Evolutionary conservation across 1,140 invertebrate species (phyloP).

Genomic region (Drosophila pruinosa): DNA sequence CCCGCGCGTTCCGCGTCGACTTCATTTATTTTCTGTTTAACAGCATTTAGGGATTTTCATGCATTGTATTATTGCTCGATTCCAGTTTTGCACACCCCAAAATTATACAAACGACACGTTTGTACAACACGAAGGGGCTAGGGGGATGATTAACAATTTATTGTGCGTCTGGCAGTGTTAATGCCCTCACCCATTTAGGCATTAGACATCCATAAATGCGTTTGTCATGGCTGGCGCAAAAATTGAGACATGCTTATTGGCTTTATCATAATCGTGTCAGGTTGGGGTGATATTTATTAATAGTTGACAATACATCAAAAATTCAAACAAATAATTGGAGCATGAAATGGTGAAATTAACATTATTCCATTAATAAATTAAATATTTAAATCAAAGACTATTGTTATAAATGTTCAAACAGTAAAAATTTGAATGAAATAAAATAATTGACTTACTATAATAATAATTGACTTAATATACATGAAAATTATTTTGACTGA

Average conservation of each 20-base stretch:
- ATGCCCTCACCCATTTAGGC: conserved; percentile 9
- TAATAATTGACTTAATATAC: too few species aligned
- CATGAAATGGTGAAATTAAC: too few species aligned
- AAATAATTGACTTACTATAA: too few species aligned
- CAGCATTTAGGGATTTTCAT: conserved; percentile 78
- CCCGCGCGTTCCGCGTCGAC: conserved; percentile 33
- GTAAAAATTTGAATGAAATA: too few species aligned
- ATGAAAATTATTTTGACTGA: too few species aligned
- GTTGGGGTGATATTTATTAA: background rate
- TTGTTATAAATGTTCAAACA: too few species aligned
- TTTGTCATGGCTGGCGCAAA: conserved; percentile 15
- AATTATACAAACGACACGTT: background rate
- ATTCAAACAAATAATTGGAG: background rate
- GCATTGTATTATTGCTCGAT: conserved; percentile 65
- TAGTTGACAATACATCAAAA: background rate
- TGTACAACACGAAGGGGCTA: background rate
- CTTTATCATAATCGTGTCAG: background rate
- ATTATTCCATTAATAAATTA: background rate
- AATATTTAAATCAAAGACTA: too few species aligned
- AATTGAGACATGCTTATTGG: conserved; percentile 20
- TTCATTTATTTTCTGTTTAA: conserved; percentile 81
- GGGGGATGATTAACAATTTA: conserved; percentile 52
- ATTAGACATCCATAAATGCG: conserved; percentile 11
- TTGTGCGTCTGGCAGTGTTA: conserved; percentile 15
- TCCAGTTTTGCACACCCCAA: conserved; percentile 66